Evolutionary conservation across 1,140 invertebrate species (phyloP).

Genomic region (Diabrotica virgifera): DNA sequence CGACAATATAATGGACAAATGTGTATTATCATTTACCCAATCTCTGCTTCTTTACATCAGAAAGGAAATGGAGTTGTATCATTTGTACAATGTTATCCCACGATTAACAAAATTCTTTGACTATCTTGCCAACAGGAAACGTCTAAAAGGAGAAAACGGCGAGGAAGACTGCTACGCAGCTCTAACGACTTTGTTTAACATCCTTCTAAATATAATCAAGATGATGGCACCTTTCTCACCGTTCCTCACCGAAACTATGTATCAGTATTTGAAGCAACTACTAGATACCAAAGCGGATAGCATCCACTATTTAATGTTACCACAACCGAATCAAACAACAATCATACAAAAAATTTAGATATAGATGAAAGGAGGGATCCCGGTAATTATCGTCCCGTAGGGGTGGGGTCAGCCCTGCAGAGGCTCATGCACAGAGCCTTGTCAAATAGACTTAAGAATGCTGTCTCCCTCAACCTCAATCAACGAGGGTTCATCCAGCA

Average conservation of each 20-base stretch:
- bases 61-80: conserved; percentile 91
- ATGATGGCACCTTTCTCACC: conserved; percentile 98
- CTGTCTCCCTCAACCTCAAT: no score
- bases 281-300: conserved; percentile 56
- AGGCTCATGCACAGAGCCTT: no score
- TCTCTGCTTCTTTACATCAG: conserved; percentile 85
- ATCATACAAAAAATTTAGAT: no score
- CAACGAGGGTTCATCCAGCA: no score
- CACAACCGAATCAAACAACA: conserved; percentile 63
- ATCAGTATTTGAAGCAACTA: conserved; percentile 74
- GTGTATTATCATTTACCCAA: conserved; percentile 97
- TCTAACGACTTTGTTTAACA: conserved; percentile 83
- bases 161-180: conserved; percentile 78
- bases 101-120: conserved; percentile 94
- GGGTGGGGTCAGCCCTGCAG: no score
- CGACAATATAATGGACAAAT: conserved; percentile 92
- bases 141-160: conserved; percentile 84
- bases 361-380: no score
- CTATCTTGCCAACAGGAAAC: conserved; percentile 91
- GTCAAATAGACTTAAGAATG: no score
- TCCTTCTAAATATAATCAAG: conserved; percentile 84
- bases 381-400: no score
- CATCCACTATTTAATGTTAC: conserved; percentile 88
- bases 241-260: conserved; percentile 95
- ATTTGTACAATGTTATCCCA: conserved; percentile 94